Evolutionary conservation across 2,113 vertebrate species (phyloP), one percentile per base, ranked within the genome.

Genomic region (Lasiurus cinereus): DNA sequence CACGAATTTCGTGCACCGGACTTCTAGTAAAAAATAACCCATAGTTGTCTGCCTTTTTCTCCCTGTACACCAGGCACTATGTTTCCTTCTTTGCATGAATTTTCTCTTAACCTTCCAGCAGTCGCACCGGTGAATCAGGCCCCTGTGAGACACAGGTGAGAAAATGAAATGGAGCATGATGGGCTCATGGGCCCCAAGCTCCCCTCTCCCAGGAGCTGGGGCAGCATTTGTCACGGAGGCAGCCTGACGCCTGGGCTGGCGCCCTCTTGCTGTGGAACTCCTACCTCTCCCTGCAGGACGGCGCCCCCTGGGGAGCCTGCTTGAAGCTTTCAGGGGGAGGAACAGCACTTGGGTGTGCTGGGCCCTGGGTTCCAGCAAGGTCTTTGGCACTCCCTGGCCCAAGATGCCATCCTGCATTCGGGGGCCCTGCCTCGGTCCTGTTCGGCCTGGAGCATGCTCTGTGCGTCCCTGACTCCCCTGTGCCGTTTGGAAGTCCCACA

Each of bases 251-350:
- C 43, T 31, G 48, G 59, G 10, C 33, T 33, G 27, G 31, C 10
- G 31, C 8, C 54, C 21, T 6, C 27, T 1, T 0, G 0, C 14
- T 4, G 24, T 36, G 12, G 85, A n/a, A 31, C 36, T 39, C 24
- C 36, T 2, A 6, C 19, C 1, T 77, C 3, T 24, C 22, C 3
- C 21, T 79, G 12, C 4, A 27, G 0, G 16, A 14, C 29, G 5
- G 16, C 2, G 0, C 15, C 22, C 31, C 29, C 36, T 6, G 1
- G 15, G 21, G 22, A 46, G 21, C 0, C 0, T 21, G 14, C 77
- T 46, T n/a, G 48, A 36, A 88, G 31, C 12, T 78, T 39, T 33
- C 59, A 39, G 12, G 46, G 27, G 39, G 6, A 39, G 86, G 54
- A 59, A 24, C 19, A 54, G 33, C 21, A 8, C 11, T 19, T 52